phyloP scores from a whole-genome alignment of 1,140 invertebrate genomes.

The Magallana angulata region DNA sequence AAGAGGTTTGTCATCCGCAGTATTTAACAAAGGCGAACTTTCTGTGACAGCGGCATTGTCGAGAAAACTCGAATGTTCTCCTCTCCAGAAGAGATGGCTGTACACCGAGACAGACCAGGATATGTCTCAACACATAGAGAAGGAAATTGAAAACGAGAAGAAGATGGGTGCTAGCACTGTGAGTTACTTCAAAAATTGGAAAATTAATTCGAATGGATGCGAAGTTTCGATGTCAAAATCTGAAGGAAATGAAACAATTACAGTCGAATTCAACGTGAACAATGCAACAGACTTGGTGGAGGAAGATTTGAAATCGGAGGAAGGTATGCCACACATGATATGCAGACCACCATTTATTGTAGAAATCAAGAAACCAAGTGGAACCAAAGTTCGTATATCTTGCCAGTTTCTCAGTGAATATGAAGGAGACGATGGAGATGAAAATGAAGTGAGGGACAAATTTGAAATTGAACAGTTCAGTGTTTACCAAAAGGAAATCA shows the following conservation, averaged over 20 bases:
- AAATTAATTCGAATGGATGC: not conserved
- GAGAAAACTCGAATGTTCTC: not conserved
- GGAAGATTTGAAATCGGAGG: not conserved
- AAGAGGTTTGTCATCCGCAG: not conserved
- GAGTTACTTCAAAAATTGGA: not conserved
- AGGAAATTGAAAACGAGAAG: constrained; percentile 24
- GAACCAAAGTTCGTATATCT: constrained; percentile 8
- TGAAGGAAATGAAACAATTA: constrained; percentile 6
- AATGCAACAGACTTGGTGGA: constrained; percentile 2
- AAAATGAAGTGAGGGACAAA: not conserved
- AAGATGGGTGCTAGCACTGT: not conserved
- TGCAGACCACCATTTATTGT: constrained; percentile 36
- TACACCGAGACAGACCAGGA: constrained; percentile 22
- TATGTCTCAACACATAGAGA: not conserved
- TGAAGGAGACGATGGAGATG: constrained; percentile 4
- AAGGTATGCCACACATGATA: constrained; percentile 29
- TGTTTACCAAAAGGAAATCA: not conserved
- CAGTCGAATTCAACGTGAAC: constrained; percentile 5
- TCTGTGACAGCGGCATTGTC: not conserved
- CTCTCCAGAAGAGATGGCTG: not conserved
- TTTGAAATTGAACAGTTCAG: constrained; percentile 25
- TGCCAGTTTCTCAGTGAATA: constrained; percentile 12
- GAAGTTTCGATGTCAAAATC: not conserved
- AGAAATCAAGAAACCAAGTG: constrained; percentile 10
- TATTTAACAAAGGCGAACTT: not conserved